A percentile compares a stretch with the other conserved stretches of the same genome.
These are phyloP conservation scores for Portevinia maculata DNA, from an alignment of 2,888 invertebrate species.

Conservation along the genomic window DNA sequence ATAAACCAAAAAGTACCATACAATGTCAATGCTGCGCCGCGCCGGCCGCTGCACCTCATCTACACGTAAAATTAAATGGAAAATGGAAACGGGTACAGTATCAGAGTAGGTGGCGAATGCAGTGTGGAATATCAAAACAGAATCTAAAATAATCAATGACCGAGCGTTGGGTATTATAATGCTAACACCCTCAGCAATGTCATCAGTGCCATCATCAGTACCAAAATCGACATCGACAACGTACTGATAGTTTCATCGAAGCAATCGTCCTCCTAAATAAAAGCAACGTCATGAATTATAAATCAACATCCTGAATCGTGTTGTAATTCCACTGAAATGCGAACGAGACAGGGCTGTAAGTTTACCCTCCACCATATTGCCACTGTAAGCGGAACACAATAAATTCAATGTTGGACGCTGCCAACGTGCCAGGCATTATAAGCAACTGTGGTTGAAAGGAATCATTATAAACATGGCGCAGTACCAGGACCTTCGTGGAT, in stretches of 20 bases:
- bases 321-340: slow-evolving; percentile 54
- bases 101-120: slow-evolving; percentile 7
- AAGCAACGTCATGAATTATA: slow-evolving; percentile 63
- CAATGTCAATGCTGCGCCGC: slow-evolving; percentile 16
- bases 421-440: slow-evolving; percentile 40
- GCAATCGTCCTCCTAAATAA: slow-evolving; percentile 45
- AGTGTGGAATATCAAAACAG: slow-evolving; percentile 14
- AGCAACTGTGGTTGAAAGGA: background rate
- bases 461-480: slow-evolving; percentile 28
- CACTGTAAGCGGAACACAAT: slow-evolving; percentile 6
- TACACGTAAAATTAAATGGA: slow-evolving; percentile 6
- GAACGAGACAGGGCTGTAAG: slow-evolving; percentile 15
- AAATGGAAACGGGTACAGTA: slow-evolving; percentile 5
- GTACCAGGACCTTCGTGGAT: background rate
- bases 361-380: background rate
- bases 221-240: slow-evolving; percentile 4
- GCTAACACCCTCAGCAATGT: slow-evolving; percentile 42
- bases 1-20: slow-evolving; percentile 23
- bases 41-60: too few relatives aligned
- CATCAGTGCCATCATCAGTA: slow-evolving; percentile 20
- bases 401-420: slow-evolving; percentile 2
- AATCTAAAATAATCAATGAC: slow-evolving; percentile 51
- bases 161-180: slow-evolving; percentile 25
- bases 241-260: slow-evolving; percentile 7
- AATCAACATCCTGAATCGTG: slow-evolving; percentile 59